Base-by-base conservation (phyloP, 1,140 invertebrate genomes). In the Proales similis region DNA sequence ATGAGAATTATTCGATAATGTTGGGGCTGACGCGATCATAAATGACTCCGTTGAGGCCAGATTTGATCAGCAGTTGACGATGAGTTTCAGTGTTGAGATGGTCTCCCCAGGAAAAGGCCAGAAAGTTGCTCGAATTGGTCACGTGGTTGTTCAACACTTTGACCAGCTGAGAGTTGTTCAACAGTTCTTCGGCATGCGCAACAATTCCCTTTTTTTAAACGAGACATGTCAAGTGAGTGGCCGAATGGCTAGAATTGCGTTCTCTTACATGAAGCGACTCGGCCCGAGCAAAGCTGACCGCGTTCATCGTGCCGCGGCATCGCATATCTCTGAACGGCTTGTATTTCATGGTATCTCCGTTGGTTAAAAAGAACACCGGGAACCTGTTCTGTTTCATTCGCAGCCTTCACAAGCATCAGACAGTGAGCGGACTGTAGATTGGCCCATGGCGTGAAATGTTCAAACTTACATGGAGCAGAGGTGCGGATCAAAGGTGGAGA, bases 401-500 rank as follows among this genome's bases (percentile, higher is more conserved):
- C 9, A 63, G 45, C 11, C 48, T 53, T 48, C 17, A 30, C 17
- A 26, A 38, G 26, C 24, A 53, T 39, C 38, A 36, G 4, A 30
- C 36, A 33, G 32, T 29, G 6, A 49, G 19, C 32, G 9, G n/a
- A 29, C 4, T 5, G 11, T n/a, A n/a, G n/a, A n/a, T n/a, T n/a
- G n/a, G n/a, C n/a, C n/a, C n/a, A n/a, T n/a, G n/a, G n/a, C n/a
- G n/a, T n/a, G n/a, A n/a, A n/a, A 49, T 0, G 19, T 33, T 32
- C 17, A 20, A n/a, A 14, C 27, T 38, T 53, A 42, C 39, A 63
- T 63, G 27, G 43, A 36, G n/a, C 39, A 43, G 14, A 47, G 85
- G 69, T 95, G 90, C 0, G 90, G 88, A 78, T 95, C 88, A 74
- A 96, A 96, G 67, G 87, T 89, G 0, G 89, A 92, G 66, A 96